Evolutionary conservation across 2,797 vertebrate genomes (phyloP).

Genomic region (Loris lydekkerianus): DNA sequence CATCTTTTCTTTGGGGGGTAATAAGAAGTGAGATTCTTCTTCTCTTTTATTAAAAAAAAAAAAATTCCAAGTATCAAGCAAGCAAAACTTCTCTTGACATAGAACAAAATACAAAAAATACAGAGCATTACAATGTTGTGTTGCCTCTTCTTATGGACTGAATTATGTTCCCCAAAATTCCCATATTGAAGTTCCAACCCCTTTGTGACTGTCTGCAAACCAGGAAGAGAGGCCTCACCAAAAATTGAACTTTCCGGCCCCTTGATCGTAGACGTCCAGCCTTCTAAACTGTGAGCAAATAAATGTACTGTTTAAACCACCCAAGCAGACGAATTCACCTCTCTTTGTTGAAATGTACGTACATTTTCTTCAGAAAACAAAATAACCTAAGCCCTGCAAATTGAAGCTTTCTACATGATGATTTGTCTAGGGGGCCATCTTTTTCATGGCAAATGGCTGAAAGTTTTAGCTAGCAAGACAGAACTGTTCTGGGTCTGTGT

Average conservation of each 20-base stretch:
- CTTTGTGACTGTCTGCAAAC: neutral
- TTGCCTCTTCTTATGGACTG: neutral
- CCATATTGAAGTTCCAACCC: neutral
- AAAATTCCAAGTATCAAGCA: neutral
- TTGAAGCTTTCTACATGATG: neutral
- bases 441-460: neutral
- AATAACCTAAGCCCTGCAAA: neutral
- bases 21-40: neutral
- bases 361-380: neutral
- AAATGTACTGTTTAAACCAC: neutral
- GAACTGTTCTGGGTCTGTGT: neutral
- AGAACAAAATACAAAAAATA: neutral
- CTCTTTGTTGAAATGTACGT: neutral
- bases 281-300: neutral
- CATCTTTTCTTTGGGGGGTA: neutral
- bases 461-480: neutral
- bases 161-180: neutral
- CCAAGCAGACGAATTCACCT: neutral
- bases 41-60: neutral
- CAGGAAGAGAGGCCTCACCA: neutral
- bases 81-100: neutral
- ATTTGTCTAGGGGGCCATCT: neutral
- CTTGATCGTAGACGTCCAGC: neutral
- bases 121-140: neutral
- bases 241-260: constrained; percentile 3